Base-by-base conservation (phyloP, 2,888 invertebrate genomes). In the Erebia palarica region DNA sequence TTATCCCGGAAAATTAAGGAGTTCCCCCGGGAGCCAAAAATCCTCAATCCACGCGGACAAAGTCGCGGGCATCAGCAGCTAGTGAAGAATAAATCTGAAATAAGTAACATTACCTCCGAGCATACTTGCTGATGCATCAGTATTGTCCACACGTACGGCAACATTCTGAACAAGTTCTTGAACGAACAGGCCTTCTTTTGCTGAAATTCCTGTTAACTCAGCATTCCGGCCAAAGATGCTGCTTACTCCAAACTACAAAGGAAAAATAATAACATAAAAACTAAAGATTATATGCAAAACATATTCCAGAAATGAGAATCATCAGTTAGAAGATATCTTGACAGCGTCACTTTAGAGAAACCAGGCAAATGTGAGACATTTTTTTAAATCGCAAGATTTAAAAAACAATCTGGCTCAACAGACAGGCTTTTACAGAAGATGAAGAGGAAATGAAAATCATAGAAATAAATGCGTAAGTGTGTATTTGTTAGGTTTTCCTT, bases 121-220 rank as follows among this genome's bases (percentile, higher is more conserved):
- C 72, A 92, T 84, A 47, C 92, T 87, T 49, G 92, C 89, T 1
- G 89, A 84, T 10, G 91, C 87, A 27, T 93, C 92, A 0, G 94
- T 90, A 73, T 95, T 94, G 78, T 95, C 95, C 0, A 95, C 94
- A 10, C 95, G 91, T 0, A 96, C 92, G 1, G 94, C 94, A 0
- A 95, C 95, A 72, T 95, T 94, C 79, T 96, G 96, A 2, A 95
- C 95, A 73, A 96, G 83, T 81, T 95, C 95, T 73, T 95, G 95
- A 0, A 96, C 94, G 80, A 95, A 95, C n/a, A 95, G 84, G n/a
- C 95, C 94, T 70, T 92, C 88, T 61, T 94, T 94, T 3, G 94
- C 86, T 1, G 95, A 94, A 8, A 96, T 92, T 0, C 94, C 92
- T 0, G 94, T 91, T 16, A 96, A 84, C 76, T 95, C 95, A 0